Base-by-base conservation (phyloP, 64 coral and sea anemone species). In the Pachyseris speciosa region DNA sequence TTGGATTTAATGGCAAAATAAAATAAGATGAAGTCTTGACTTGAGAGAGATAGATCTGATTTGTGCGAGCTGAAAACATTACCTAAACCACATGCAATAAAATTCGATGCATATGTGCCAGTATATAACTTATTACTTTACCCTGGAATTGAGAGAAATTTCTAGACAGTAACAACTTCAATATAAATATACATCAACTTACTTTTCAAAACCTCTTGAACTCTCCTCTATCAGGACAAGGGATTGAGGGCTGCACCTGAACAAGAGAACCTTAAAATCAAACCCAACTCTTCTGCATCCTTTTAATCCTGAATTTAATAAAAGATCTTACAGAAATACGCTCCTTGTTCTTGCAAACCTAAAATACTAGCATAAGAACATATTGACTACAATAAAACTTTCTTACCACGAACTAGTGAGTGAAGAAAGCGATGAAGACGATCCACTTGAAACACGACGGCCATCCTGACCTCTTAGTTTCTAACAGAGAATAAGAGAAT, bases 181-280 rank as follows among this genome's bases (percentile, higher is more conserved):
- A 20, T 3, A 55, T 16, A 20, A 55, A 13, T 9, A 16, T 5
- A 13, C 51, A 24, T 24, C 22, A 20, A 61, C 77, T 81, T 81
- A 81, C 77, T 63, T 81, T 58, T 81, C 77, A 81, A 81, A 81
- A 36, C 3, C 34, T 61, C 36, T 81, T 2, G 50, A 81, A 38
- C 53, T 81, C 50, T 81, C 52, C 77, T 81, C 77, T 4, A 81
- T 81, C 1, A 81, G 52, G 40, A 81, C 77, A 81, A 61, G 33
- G 34, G 77, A 81, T 25, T 81, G 29, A 15, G 51, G 20, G 55
- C 77, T 81, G 77, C 27, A 38, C 38, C 51, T 81, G 26, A 22
- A 34, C 1, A 50, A 58, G 24, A 61, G 20, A 40, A 63, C 24
- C 25, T 36, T 11, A 61, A 25, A n/a, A 16, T 13, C 58, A 61